Conservation (phyloP, 2,797 vertebrate species). For the Protonibea diacanthus region DNA sequence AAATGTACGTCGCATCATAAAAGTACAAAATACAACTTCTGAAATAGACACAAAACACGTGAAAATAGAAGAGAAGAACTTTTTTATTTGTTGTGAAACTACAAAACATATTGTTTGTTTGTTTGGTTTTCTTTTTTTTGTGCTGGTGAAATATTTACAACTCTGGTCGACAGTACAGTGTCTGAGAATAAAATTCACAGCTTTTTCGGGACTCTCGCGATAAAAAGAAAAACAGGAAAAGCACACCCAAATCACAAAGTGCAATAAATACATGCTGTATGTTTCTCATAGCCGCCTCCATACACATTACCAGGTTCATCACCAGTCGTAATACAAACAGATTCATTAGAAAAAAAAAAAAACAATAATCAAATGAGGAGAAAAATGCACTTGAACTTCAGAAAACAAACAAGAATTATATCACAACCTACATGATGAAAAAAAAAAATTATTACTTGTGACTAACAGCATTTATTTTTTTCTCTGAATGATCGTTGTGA, state of each 20-base stretch:
- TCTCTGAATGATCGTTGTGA: conserved; percentile 56
- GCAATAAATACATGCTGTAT: conserved; percentile 87
- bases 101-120: conserved; percentile 84
- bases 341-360: conserved; percentile 58
- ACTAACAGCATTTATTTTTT: conserved; percentile 69
- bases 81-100: conserved; percentile 89
- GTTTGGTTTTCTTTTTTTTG: conserved; percentile 69
- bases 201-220: conserved; percentile 83
- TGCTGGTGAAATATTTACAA: conserved; percentile 91
- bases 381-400: conserved; percentile 67
- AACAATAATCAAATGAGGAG: conserved; percentile 48
- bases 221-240: conserved; percentile 75
- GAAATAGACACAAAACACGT: neutral
- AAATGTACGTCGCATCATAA: neutral
- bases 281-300: conserved; percentile 65
- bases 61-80: conserved; percentile 80
- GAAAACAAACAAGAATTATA: conserved; percentile 57
- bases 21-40: neutral
- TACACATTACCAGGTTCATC: conserved; percentile 62
- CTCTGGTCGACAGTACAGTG: conserved; percentile 85
- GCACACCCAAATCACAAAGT: conserved; percentile 87
- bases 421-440: conserved; percentile 64
- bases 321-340: conserved; percentile 69
- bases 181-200: conserved; percentile 89
- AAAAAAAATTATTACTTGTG: conserved; percentile 59